Percentiles rank a stretch among this genome's conserved stretches.
Evolutionary conservation across 2,888 invertebrate species (phyloP).

Genomic region (Ennomos erosarius): DNA sequence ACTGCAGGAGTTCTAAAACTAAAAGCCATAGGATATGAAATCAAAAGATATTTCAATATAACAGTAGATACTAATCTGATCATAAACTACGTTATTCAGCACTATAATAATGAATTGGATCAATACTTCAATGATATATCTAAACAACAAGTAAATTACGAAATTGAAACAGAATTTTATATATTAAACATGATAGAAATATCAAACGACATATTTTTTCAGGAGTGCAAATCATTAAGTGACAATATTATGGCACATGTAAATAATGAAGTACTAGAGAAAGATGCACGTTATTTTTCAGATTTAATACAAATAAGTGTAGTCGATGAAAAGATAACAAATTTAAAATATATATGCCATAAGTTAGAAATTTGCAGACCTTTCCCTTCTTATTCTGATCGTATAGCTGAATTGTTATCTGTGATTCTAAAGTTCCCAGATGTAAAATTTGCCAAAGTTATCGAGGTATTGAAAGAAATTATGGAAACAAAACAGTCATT

Average conservation of each 20-base stretch:
- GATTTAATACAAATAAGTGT: background rate
- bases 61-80: background rate
- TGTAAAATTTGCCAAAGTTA: constrained; percentile 36
- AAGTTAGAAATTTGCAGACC: constrained; percentile 46
- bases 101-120: constrained; percentile 1
- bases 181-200: constrained; percentile 3
- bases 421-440: constrained; percentile 47
- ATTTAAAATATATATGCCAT: constrained; percentile 5
- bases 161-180: constrained; percentile 13
- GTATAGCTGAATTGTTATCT: constrained; percentile 44
- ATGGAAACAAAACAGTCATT: constrained; percentile 34
- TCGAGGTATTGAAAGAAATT: constrained; percentile 23
- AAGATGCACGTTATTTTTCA: background rate
- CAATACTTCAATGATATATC: constrained; percentile 1
- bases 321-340: constrained; percentile 1
- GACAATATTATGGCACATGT: background rate
- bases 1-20: constrained; percentile 1
- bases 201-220: constrained; percentile 6
- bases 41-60: background rate
- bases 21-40: background rate
- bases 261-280: background rate
- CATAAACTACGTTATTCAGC: background rate
- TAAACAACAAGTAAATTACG: background rate
- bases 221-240: background rate
- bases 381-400: constrained; percentile 53